These are phyloP conservation scores for Capreolus pygargus DNA, from an alignment of 2,113 vertebrate species.

Conservation along the genomic window DNA sequence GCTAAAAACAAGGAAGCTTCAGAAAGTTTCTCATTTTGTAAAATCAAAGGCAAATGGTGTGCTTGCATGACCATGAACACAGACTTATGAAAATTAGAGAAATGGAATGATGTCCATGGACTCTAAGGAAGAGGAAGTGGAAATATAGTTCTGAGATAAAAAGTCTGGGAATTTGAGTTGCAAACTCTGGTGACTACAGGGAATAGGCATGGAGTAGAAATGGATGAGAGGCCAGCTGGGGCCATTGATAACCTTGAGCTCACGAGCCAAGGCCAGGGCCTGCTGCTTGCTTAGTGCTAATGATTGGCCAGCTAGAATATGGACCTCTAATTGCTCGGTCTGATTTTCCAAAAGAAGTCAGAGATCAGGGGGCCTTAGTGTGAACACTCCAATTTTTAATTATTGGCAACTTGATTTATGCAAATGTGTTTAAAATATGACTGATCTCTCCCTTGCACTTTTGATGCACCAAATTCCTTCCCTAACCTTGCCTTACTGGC, in stretches of 20 bases:
- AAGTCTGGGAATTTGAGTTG: neutral
- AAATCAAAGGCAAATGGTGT: neutral
- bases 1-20: neutral
- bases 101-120: neutral
- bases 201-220: neutral
- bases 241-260: neutral
- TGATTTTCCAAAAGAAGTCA: neutral
- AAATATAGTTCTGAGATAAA: neutral
- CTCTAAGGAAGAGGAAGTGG: neutral
- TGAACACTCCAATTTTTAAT: neutral
- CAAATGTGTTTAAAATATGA: neutral
- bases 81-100: neutral
- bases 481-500: neutral
- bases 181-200: neutral
- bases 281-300: neutral
- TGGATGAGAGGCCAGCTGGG: neutral
- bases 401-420: neutral
- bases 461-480: neutral
- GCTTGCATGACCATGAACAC: neutral
- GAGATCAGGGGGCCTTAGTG: neutral
- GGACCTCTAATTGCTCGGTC: neutral
- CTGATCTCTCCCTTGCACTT: neutral
- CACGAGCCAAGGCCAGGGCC: neutral
- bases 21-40: neutral
- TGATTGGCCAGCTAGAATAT: neutral